A percentile compares a stretch with the other conserved stretches of the same genome.
Conservation (phyloP, 2,888 invertebrate genomes). For the Meiosimyza platycephala region DNA sequence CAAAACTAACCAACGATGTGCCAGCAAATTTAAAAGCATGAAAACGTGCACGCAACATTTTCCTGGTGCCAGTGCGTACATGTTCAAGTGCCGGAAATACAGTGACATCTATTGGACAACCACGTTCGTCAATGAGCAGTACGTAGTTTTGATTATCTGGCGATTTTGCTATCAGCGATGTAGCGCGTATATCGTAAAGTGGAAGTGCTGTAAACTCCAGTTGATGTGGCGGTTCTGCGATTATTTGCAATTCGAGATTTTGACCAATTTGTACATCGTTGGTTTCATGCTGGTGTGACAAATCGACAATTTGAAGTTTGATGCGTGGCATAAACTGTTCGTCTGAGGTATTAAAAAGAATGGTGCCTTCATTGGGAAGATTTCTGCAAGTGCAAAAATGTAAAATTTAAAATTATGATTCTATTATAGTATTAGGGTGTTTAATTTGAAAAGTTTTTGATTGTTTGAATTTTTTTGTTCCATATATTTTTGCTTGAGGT, state of each 20-base stretch:
- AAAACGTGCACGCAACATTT: conserved; percentile 73
- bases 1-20: conserved; percentile 84
- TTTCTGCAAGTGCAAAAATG: conserved; percentile 55
- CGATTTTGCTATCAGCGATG: conserved; percentile 84
- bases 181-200: conserved; percentile 78
- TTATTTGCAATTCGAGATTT: conserved; percentile 74
- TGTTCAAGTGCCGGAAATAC: conserved; percentile 69
- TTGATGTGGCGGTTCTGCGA: conserved; percentile 64
- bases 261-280: conserved; percentile 77
- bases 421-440: not conserved
- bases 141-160: conserved; percentile 79
- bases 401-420: not conserved
- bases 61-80: conserved; percentile 57
- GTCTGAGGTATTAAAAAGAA: conserved; percentile 55
- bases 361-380: conserved; percentile 67
- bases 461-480: no score
- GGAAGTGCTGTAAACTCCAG: conserved; percentile 63
- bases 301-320: conserved; percentile 72
- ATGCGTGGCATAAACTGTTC: conserved; percentile 56
- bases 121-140: conserved; percentile 76
- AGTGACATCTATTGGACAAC: conserved; percentile 81
- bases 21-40: conserved; percentile 89
- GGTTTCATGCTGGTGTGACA: conserved; percentile 70
- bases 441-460: not conserved
- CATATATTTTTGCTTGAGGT: no score